Evolutionary conservation across 2,888 invertebrate species (phyloP), one percentile per base, ranked within the genome.

Genomic region (Cataglyphis livida): DNA sequence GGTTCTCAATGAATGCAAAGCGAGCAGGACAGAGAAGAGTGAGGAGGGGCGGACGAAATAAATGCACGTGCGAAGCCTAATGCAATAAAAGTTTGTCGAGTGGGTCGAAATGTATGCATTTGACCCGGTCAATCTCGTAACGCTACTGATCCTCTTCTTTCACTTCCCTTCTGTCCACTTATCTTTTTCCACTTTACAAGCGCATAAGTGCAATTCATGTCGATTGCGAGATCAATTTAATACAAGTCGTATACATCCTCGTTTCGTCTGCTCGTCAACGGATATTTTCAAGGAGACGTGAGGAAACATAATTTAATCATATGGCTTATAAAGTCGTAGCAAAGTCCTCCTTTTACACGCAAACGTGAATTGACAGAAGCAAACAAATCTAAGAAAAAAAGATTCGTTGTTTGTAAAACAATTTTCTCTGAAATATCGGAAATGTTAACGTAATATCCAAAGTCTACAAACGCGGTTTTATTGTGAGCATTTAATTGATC

Each of bases 21-120:
- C 90, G 89, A 90, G 81, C 85, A 88, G 75, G 54, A 44, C 28
- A 21, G 61, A 59, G 70, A 44, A 57, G 65, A 25, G 65, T 41
- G 61, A 48, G 65, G 41, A 73, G 66, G 66, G 65, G 62, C 51
- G 54, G 73, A 70, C 64, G 73, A 59, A 83, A 86, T 90, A 90
- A 90, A 93, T 91, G 92, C 91, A 89, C 88, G 92, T 85, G 86
- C 83, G 76, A 85, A 91, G 90, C 81, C 90, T 93, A 93, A 93
- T 92, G 92, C 91, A 93, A 94, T 94, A 92, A 94, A 93, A 91
- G 92, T 90, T 91, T 86, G 90, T 92, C 92, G 93, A 93, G 93
- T 93, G 93, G 93, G 91, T 91, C 87, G 92, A 92, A 93, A 92
- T 91, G 91, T 92, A 93, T 93, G 94, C 91, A 93, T 92, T 93